These are phyloP conservation scores for Hedya salicella DNA, from an alignment of 2,888 invertebrate genomes.

Conservation along the genomic window DNA sequence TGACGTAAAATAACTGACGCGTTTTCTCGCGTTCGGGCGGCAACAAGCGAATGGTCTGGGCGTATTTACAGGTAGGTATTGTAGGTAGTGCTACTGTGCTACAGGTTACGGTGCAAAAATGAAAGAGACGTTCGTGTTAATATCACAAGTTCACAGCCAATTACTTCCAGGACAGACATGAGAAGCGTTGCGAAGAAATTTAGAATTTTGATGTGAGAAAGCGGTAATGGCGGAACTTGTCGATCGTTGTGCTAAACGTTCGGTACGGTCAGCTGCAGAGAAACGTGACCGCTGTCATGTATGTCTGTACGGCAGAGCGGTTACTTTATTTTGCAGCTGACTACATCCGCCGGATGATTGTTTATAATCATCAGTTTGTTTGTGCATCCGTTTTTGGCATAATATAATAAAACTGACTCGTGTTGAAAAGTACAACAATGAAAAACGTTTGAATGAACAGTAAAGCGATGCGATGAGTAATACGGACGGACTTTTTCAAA, in stretches of 20 bases:
- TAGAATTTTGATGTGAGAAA: constrained; percentile 50
- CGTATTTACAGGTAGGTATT: constrained; percentile 8
- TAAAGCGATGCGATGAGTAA: no score
- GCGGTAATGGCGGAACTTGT: constrained; percentile 20
- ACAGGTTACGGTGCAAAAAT: constrained; percentile 30
- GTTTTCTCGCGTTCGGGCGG: background rate
- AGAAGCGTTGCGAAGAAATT: constrained; percentile 48
- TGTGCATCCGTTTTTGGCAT: no score
- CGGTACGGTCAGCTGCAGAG: no score
- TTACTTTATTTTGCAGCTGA: no score
- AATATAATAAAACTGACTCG: background rate
- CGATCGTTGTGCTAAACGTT: constrained; percentile 3
- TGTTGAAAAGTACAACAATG: background rate
- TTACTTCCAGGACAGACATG: constrained; percentile 49
- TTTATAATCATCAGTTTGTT: no score
- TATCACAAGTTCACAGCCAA: constrained; percentile 53
- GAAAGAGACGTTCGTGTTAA: constrained; percentile 40
- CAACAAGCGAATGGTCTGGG: background rate
- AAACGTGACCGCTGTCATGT: no score
- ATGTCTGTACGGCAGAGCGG: no score
- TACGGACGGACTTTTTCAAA: no score
- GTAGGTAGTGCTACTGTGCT: constrained; percentile 12
- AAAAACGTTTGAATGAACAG: no score
- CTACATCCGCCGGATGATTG: no score
- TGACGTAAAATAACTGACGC: background rate